Percentiles rank a stretch among this genome's conserved stretches.
These are phyloP conservation scores for Athene cunicularia DNA, from an alignment of 2,113 vertebrate genomes.

Conservation along the genomic window DNA sequence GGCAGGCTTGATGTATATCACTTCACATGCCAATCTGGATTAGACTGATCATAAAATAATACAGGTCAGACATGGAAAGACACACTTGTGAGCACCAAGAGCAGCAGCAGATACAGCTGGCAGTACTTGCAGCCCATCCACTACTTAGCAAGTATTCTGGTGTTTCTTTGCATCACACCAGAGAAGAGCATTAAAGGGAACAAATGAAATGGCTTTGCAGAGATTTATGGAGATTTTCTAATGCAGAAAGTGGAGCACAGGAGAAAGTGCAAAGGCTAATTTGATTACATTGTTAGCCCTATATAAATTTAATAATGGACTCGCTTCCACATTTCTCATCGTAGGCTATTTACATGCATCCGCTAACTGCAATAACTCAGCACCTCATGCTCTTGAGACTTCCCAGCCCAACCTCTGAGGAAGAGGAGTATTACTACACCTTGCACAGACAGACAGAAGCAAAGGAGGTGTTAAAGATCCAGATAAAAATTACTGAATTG, in stretches of 20 bases:
- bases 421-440: background rate
- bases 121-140: background rate
- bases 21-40: background rate
- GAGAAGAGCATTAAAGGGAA: background rate
- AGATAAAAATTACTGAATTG: background rate
- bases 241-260: conserved; percentile 37
- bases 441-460: background rate
- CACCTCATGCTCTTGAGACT: background rate
- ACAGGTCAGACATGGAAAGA: background rate
- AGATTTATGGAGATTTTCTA: conserved; percentile 58
- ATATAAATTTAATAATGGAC: conserved; percentile 61
- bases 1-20: rapidly evolving
- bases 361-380: background rate
- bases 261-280: conserved; percentile 67
- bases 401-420: background rate
- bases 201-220: conserved; percentile 38
- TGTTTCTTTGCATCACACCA: conserved; percentile 22
- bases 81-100: background rate
- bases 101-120: background rate
- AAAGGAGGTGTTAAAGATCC: background rate
- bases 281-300: conserved; percentile 62
- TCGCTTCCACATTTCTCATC: conserved; percentile 39
- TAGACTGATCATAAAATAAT: background rate
- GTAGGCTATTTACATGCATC: conserved; percentile 1
- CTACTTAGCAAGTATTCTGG: background rate